phyloP scores from a whole-genome alignment of 2,113 vertebrate species.

The Cyprinodon variegatus region DNA sequence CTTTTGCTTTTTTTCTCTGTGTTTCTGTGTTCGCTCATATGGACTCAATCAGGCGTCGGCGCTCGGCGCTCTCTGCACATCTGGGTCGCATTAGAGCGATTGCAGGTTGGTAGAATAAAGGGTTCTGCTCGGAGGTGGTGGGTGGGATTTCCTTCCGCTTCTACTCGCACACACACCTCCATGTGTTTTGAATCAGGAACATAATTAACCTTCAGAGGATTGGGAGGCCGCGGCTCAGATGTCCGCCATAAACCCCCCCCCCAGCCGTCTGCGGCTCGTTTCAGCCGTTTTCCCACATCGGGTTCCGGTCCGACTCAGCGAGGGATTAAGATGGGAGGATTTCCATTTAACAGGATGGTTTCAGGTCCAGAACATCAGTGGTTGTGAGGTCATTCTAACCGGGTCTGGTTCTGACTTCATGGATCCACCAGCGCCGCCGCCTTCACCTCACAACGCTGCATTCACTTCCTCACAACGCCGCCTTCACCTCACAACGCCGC shows the following conservation, averaged over 20 bases:
- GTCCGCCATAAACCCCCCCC: constrained; percentile 60
- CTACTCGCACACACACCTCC: constrained; percentile 48
- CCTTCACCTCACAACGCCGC: too few relatives aligned
- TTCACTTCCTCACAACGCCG: neutral
- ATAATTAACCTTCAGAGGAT: constrained; percentile 81
- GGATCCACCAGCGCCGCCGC: neutral
- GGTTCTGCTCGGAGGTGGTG: constrained; percentile 86
- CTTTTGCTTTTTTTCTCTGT: constrained; percentile 18
- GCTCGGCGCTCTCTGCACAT: constrained; percentile 83
- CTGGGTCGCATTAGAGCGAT: constrained; percentile 90
- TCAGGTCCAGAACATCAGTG: too few relatives aligned
- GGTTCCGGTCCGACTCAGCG: constrained; percentile 40
- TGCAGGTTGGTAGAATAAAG: constrained; percentile 95
- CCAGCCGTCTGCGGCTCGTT: constrained; percentile 52
- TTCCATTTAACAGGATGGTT: neutral
- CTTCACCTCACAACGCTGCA: too few relatives aligned
- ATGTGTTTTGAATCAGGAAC: constrained; percentile 83
- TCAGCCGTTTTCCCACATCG: constrained; percentile 56
- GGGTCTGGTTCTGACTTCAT: neutral
- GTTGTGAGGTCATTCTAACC: neutral
- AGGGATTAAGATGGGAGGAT: constrained; percentile 11
- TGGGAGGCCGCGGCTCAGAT: constrained; percentile 72
- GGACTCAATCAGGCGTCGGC: constrained; percentile 90
- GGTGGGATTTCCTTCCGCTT: constrained; percentile 96
- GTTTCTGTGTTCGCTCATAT: constrained; percentile 81